phyloP scores from a whole-genome alignment of 2,888 invertebrate genomes.

The Nebria brevicollis region DNA sequence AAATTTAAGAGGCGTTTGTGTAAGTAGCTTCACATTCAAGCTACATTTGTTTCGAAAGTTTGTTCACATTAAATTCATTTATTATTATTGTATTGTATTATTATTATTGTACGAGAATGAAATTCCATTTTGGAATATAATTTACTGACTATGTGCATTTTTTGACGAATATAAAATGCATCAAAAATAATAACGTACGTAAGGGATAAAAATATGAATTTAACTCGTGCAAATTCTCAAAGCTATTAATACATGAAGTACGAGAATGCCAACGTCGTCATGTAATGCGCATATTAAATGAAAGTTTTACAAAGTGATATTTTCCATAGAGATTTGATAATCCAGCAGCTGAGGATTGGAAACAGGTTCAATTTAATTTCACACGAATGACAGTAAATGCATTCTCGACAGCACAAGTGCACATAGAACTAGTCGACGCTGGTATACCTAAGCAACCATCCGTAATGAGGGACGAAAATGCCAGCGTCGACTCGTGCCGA shows the following conservation, averaged over 20 bases:
- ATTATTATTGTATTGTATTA: no score
- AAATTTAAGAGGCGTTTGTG: background rate
- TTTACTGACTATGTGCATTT: no score
- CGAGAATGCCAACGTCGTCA: background rate
- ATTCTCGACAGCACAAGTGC: conserved; percentile 12
- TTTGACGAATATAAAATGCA: no score
- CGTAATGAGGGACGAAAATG: conserved; percentile 8
- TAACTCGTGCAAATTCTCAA: no score
- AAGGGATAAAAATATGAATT: no score
- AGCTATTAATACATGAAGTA: background rate
- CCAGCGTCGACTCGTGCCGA: background rate
- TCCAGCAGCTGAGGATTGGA: background rate
- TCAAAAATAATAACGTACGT: no score
- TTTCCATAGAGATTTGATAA: background rate
- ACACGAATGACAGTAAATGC: conserved; percentile 29
- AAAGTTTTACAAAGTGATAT: background rate
- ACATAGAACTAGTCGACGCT: background rate
- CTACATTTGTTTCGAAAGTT: no score
- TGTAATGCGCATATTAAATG: background rate
- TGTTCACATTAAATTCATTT: no score
- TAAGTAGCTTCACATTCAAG: background rate
- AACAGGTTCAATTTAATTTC: conserved; percentile 24
- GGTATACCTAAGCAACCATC: conserved; percentile 14
- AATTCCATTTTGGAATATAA: no score
- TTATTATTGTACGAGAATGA: no score